Evolutionary conservation across 2,888 invertebrate species (phyloP).

Genomic region (Actias luna): DNA sequence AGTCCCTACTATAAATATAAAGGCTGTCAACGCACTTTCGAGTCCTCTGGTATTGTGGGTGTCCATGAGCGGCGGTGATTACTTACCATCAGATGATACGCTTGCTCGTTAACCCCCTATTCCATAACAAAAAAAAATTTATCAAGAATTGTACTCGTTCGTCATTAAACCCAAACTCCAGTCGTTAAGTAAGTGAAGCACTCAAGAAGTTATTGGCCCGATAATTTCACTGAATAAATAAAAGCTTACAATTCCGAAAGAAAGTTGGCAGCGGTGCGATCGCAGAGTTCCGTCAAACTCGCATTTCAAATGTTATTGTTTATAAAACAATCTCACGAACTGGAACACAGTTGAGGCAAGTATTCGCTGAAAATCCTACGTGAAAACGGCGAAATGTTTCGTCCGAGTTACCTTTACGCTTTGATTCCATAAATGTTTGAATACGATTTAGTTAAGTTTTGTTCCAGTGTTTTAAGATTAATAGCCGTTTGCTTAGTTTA

Average conservation of each 20-base stretch:
- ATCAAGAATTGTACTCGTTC: neutral
- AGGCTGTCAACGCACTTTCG: no score
- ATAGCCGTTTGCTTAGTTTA: neutral
- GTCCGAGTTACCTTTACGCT: neutral
- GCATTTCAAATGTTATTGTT: conserved; percentile 10
- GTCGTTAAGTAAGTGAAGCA: neutral
- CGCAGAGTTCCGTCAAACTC: conserved; percentile 3
- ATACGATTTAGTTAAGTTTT: conserved; percentile 8
- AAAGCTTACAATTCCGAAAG: neutral
- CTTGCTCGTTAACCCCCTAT: no score
- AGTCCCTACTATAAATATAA: no score
- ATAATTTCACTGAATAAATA: conserved; percentile 3
- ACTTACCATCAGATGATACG: no score
- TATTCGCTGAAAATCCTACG: conserved; percentile 6
- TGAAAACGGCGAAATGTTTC: conserved; percentile 4
- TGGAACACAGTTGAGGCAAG: conserved; percentile 1
- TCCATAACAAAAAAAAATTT: no score
- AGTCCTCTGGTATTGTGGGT: no score
- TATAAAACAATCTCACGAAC: conserved; percentile 8
- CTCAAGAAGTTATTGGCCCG: neutral
- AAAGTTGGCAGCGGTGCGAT: neutral
- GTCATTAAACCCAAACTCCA: neutral
- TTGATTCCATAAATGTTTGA: conserved; percentile 6
- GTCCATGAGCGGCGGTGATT: no score
- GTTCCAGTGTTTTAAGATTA: conserved; percentile 10